These are phyloP conservation scores for Bovichtus variegatus DNA, from an alignment of 2,797 vertebrate species.

Conservation along the genomic window DNA sequence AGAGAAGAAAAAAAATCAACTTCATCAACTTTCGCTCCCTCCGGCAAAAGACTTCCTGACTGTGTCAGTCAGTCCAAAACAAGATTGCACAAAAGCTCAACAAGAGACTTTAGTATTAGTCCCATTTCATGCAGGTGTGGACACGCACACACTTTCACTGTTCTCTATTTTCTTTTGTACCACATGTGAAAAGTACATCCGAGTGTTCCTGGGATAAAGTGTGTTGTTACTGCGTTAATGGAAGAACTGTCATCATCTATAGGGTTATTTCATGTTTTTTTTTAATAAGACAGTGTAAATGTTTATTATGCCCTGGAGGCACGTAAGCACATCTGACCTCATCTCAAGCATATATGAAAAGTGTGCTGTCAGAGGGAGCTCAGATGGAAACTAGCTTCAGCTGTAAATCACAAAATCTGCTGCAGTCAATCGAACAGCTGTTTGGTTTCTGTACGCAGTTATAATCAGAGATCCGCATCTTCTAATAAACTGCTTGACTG, in stretches of 20 bases:
- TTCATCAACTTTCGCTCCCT: no score
- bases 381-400: conserved; percentile 68
- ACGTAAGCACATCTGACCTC: conserved; percentile 75
- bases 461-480: conserved; percentile 45
- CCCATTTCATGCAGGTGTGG: conserved; percentile 63
- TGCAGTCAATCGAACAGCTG: conserved; percentile 55
- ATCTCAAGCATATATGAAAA: conserved; percentile 53
- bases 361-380: conserved; percentile 41
- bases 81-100: conserved; percentile 37
- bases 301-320: conserved; percentile 75
- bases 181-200: conserved; percentile 27
- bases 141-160: conserved; percentile 7
- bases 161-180: conserved; percentile 1
- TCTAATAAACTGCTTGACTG: conserved; percentile 49
- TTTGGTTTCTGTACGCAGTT: conserved; percentile 48
- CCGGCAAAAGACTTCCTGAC: conserved; percentile 43
- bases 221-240: conserved; percentile 40
- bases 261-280: conserved; percentile 31
- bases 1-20: no score
- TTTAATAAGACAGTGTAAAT: conserved; percentile 54
- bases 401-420: conserved; percentile 66
- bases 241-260: conserved; percentile 69
- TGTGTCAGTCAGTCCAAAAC: conserved; percentile 57
- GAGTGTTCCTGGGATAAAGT: conserved; percentile 21
- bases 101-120: conserved; percentile 31